These are phyloP conservation scores for Lophura swinhoii DNA, from an alignment of 2,797 vertebrate genomes.

Conservation along the genomic window DNA sequence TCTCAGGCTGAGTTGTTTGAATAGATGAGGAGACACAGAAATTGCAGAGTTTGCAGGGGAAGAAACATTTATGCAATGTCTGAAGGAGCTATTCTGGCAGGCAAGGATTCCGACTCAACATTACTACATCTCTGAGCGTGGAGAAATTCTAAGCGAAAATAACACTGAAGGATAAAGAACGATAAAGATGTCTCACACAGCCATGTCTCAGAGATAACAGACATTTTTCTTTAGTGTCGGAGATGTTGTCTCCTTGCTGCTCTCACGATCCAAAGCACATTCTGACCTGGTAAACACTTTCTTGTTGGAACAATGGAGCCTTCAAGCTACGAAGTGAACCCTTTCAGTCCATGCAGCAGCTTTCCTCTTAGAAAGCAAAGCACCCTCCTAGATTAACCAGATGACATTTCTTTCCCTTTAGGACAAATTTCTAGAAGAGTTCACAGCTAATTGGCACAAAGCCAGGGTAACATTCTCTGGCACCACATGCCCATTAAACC, in stretches of 20 bases:
- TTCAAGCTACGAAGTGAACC: neutral
- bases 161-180: neutral
- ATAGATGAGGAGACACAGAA: neutral
- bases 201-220: neutral
- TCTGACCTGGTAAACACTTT: neutral
- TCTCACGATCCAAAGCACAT: neutral
- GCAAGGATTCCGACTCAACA: neutral
- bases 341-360: neutral
- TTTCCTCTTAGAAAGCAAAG: neutral
- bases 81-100: neutral
- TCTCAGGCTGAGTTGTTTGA: neutral
- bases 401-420: slow-evolving; percentile 20
- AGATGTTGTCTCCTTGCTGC: neutral
- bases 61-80: neutral
- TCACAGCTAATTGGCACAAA: slow-evolving; percentile 16
- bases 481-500: slow-evolving; percentile 46
- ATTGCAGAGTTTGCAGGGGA: neutral
- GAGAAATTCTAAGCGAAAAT: neutral
- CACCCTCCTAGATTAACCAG: slow-evolving; percentile 3
- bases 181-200: neutral
- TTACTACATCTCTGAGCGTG: neutral
- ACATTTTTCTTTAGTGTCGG: neutral
- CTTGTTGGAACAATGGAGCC: neutral
- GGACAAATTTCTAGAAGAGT: slow-evolving; percentile 53
- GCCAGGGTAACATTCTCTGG: slow-evolving; percentile 60